Percentiles rank a stretch among this genome's conserved stretches.
phyloP scores from a whole-genome alignment of 2,888 invertebrate genomes.

The Sclerodermus sp. region DNA sequence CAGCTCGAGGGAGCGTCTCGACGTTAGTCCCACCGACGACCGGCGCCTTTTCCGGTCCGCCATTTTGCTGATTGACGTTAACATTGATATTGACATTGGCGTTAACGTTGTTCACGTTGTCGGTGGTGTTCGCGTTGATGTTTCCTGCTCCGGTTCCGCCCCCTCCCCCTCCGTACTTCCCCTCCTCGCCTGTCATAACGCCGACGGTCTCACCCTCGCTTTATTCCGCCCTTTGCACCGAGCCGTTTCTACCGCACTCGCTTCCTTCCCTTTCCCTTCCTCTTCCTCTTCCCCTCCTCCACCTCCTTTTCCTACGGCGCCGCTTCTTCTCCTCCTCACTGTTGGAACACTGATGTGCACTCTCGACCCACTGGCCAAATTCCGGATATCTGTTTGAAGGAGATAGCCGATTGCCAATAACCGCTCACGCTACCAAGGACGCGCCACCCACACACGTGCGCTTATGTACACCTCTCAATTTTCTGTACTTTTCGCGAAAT shows the following conservation, averaged over 20 bases:
- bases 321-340: not conserved
- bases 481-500: too few species aligned
- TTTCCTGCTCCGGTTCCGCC: constrained; percentile 56
- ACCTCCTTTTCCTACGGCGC: constrained; percentile 19
- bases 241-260: constrained; percentile 1
- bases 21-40: constrained; percentile 65
- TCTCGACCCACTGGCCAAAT: constrained; percentile 24
- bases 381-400: constrained; percentile 26
- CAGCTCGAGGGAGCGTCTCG: constrained; percentile 63
- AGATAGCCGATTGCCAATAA: not conserved
- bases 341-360: constrained; percentile 15
- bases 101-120: constrained; percentile 46
- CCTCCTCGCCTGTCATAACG: constrained; percentile 55
- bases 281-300: constrained; percentile 8
- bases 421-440: too few species aligned
- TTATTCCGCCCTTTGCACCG: constrained; percentile 8
- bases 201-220: constrained; percentile 10
- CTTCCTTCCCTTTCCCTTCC: constrained; percentile 20
- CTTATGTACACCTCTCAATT: too few species aligned
- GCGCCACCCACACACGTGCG: too few species aligned
- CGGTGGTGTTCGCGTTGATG: constrained; percentile 50
- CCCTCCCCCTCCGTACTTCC: constrained; percentile 44
- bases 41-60: constrained; percentile 60
- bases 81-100: constrained; percentile 60
- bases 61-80: constrained; percentile 64